A percentile compares a stretch with the other conserved stretches of the same genome.
Evolutionary conservation across 2,888 invertebrate genomes (phyloP).

Genomic region (Suillia variegata): DNA sequence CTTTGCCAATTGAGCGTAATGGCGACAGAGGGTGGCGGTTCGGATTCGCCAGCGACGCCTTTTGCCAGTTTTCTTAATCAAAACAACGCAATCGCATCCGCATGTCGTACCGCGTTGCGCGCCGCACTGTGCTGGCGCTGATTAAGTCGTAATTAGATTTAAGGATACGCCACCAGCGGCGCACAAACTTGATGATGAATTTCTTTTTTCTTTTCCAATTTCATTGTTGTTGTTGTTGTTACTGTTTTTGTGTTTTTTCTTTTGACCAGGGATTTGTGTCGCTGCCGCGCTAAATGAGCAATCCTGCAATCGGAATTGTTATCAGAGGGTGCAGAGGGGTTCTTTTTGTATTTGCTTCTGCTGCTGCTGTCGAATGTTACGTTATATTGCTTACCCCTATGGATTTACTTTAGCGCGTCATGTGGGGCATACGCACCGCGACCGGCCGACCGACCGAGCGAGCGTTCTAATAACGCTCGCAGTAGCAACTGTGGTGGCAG

Average conservation of each 20-base stretch:
- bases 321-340: not conserved
- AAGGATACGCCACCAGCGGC: conserved; percentile 59
- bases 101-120: conserved; percentile 38
- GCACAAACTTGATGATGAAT: conserved; percentile 14
- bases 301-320: not conserved
- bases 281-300: conserved; percentile 10
- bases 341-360: conserved; percentile 1
- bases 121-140: conserved; percentile 59
- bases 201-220: conserved; percentile 1
- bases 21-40: no score
- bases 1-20: conserved; percentile 58
- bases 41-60: no score
- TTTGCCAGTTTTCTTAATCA: conserved; percentile 30
- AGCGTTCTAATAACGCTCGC: conserved; percentile 16
- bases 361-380: conserved; percentile 31
- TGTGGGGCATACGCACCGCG: conserved; percentile 7
- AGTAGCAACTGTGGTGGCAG: conserved; percentile 42
- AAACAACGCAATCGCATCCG: not conserved
- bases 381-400: conserved; percentile 35
- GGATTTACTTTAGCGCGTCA: conserved; percentile 22
- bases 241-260: no score
- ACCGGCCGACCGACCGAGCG: not conserved
- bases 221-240: not conserved
- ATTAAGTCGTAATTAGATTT: conserved; percentile 62
- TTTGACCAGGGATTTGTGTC: not conserved